Evolutionary conservation across 2,797 vertebrate genomes (phyloP), one percentile per base, ranked within the genome.

Genomic region (Notamacropus eugenii): DNA sequence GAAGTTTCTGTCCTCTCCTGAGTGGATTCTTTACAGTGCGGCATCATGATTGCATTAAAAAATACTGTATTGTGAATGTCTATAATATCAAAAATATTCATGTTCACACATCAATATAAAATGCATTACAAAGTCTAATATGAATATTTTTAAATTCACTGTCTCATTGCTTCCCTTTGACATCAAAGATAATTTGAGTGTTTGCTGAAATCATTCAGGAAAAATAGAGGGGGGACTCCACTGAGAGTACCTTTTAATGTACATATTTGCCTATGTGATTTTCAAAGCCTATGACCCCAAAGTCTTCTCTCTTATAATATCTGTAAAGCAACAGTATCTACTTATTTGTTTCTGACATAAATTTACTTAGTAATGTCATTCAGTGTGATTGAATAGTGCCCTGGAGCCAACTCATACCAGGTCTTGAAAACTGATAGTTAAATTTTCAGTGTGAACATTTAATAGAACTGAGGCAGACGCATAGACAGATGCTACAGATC

Each of bases 21-120:
- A 54, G 46, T 62, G 59, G 31, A 62, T 34, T 56, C 52, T 95
- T 92, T 46, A 54, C 56, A 6, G 13, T 67, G 5, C 2, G 40
- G 27, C 62, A 62, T 95, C 28, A 54, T 62, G 58, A 74, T 24
- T 11, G 12, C 57, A 10, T 82, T 93, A 31, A 90, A 92, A 56
- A 91, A 54, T 59, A 46, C 0, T 62, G 16, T 56, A 62, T 50
- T 62, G 55, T 6, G 9, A 92, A n/a, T 94, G 55, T 10, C 10
- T 0, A 52, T 57, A 54, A n/a, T 55, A 82, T 10, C 2, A 57
- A 92, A 52, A 34, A n/a, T 0, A 91, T 54, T 3, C 6, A 40
- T 93, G 91, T 92, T 55, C 14, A 97, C 92, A 91, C 56, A 90
- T 93, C 92, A 90, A 74, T 55, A 50, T 34, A 31, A 92, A 94